A percentile compares a stretch with the other conserved stretches of the same genome.
These are phyloP conservation scores for Emydocephalus ijimae DNA, from an alignment of 2,113 vertebrate genomes.

Conservation along the genomic window DNA sequence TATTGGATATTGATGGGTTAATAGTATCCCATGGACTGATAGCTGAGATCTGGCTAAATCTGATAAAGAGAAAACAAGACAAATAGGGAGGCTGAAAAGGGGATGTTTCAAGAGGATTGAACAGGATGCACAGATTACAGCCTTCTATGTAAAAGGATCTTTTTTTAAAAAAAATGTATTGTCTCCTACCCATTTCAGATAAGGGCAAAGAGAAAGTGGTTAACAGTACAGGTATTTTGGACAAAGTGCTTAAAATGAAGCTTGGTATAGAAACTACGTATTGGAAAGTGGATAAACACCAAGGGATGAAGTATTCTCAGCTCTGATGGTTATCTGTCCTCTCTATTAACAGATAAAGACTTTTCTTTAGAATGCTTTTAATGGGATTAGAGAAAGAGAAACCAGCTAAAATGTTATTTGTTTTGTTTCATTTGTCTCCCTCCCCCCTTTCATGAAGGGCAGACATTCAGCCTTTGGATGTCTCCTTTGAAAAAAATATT, in stretches of 20 bases:
- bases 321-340: slow-evolving; percentile 9
- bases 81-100: neutral
- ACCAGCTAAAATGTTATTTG: neutral
- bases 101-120: neutral
- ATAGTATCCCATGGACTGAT: neutral
- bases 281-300: neutral
- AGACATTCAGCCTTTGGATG: neutral
- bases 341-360: neutral
- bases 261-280: neutral
- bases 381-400: neutral
- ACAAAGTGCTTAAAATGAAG: neutral
- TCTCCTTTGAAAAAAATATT: neutral
- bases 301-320: neutral
- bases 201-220: neutral
- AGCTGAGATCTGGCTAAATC: neutral
- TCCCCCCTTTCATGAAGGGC: neutral
- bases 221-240: neutral
- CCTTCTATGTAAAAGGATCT: neutral
- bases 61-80: neutral
- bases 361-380: neutral
- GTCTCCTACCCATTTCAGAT: neutral
- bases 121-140: neutral
- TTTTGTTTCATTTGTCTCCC: neutral
- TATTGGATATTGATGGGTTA: neutral
- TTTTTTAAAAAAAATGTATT: neutral